Evolutionary conservation across 1,140 invertebrate species (phyloP).

Genomic region (Hypsibius dujardini): DNA sequence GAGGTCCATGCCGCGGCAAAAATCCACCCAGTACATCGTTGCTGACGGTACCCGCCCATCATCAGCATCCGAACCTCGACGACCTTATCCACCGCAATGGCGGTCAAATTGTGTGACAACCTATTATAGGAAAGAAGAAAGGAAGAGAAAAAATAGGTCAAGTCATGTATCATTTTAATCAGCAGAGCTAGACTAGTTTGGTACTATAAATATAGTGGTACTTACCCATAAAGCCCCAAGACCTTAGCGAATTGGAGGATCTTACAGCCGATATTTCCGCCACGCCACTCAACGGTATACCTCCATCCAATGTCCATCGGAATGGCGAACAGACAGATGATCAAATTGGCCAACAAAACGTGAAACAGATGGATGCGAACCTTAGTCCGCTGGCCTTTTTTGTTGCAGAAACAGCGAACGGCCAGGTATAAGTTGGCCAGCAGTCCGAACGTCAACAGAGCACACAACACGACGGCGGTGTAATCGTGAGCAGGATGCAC

Average conservation of each 20-base stretch:
- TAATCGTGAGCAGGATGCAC: conserved; percentile 12
- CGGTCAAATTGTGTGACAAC: not conserved
- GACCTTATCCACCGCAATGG: conserved; percentile 11
- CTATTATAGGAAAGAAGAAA: too few relatives aligned
- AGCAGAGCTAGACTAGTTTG: too few relatives aligned
- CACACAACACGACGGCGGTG: not conserved
- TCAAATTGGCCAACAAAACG: not conserved
- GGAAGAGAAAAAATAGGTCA: too few relatives aligned
- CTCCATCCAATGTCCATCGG: conserved; percentile 6
- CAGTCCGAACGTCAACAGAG: not conserved
- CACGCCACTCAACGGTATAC: conserved; percentile 5
- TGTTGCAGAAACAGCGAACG: not conserved
- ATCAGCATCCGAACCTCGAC: not conserved
- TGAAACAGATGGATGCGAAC: not conserved
- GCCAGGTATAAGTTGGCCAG: not conserved
- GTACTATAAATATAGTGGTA: too few relatives aligned
- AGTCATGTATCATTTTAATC: too few relatives aligned
- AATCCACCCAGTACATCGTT: not conserved
- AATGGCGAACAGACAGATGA: not conserved
- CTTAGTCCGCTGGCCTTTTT: not conserved
- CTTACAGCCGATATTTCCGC: conserved; percentile 1
- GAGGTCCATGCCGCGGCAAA: not conserved
- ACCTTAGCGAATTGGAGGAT: not conserved
- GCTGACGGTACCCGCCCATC: not conserved
- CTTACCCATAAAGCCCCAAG: not conserved